A percentile compares a stretch with the other conserved stretches of the same genome.
These are phyloP conservation scores for Pterostichus niger DNA, from an alignment of 2,888 invertebrate genomes.

Conservation along the genomic window DNA sequence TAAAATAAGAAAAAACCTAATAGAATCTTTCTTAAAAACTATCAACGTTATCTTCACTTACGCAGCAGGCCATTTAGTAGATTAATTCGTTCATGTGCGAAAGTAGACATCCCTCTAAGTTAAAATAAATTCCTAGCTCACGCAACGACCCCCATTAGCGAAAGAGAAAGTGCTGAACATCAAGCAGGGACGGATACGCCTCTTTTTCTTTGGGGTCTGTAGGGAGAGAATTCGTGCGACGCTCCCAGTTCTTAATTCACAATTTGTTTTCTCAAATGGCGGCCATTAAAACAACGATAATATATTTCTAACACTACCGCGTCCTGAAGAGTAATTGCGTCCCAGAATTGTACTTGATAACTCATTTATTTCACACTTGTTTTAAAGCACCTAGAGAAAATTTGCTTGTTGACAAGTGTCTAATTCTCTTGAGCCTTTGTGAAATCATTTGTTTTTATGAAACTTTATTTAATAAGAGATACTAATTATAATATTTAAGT, in stretches of 20 bases:
- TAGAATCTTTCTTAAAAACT: background rate
- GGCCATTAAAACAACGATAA: conserved; percentile 37
- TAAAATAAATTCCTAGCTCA: conserved; percentile 33
- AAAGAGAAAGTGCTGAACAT: conserved; percentile 8
- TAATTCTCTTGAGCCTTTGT: too few species aligned
- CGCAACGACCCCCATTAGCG: conserved; percentile 36
- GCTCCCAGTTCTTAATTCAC: background rate
- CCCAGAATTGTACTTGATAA: too few species aligned
- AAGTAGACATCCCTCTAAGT: conserved; percentile 30
- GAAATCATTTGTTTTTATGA: too few species aligned
- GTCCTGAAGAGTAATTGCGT: background rate
- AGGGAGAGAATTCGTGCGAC: too few species aligned
- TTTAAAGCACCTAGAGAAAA: too few species aligned
- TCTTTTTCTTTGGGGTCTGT: too few species aligned
- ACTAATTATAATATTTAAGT: too few species aligned
- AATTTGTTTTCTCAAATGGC: conserved; percentile 23
- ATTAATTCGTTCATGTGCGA: conserved; percentile 38
- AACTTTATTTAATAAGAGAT: too few species aligned
- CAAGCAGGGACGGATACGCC: background rate
- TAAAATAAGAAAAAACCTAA: background rate
- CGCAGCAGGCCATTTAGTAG: conserved; percentile 31
- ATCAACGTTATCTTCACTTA: conserved; percentile 6
- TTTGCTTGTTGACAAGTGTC: too few species aligned
- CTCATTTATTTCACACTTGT: too few species aligned
- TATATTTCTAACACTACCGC: background rate